Conservation (phyloP, 2,797 vertebrate genomes). For the Aulostomus chinensis region DNA sequence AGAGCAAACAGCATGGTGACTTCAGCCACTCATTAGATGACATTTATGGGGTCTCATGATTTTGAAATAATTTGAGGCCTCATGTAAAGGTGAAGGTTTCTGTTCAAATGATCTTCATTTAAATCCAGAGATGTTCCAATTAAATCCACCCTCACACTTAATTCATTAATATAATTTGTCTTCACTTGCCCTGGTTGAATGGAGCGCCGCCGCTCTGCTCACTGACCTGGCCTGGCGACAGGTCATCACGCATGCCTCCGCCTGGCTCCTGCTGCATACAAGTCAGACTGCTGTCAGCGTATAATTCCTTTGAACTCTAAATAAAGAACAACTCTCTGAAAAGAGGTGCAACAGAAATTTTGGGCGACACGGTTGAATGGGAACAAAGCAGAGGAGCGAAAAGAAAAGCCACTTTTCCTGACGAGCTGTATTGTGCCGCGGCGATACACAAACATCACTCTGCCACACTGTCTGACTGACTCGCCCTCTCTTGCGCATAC, state of each 20-base stretch:
- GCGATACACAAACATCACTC: constrained; percentile 40
- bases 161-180: too few relatives aligned
- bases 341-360: constrained; percentile 38
- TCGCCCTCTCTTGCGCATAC: constrained; percentile 12
- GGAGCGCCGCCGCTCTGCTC: too few relatives aligned
- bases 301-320: constrained; percentile 51
- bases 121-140: too few relatives aligned
- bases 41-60: too few relatives aligned
- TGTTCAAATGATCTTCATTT: background rate
- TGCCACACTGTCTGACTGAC: constrained; percentile 18
- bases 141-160: too few relatives aligned
- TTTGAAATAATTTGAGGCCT: constrained; percentile 1
- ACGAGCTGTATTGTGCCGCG: constrained; percentile 52
- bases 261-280: constrained; percentile 48
- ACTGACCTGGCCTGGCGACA: too few relatives aligned
- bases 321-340: constrained; percentile 41
- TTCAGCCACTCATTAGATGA: too few relatives aligned
- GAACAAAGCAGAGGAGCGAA: constrained; percentile 52
- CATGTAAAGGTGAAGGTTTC: background rate
- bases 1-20: background rate
- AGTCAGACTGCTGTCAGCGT: constrained; percentile 40
- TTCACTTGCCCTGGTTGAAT: background rate
- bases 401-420: constrained; percentile 42
- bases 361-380: constrained; percentile 37
- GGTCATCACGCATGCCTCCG: constrained; percentile 34